A percentile compares a stretch with the other conserved stretches of the same genome.
phyloP scores from a whole-genome alignment of 2,113 vertebrate genomes.

The Desmodus rotundus region DNA sequence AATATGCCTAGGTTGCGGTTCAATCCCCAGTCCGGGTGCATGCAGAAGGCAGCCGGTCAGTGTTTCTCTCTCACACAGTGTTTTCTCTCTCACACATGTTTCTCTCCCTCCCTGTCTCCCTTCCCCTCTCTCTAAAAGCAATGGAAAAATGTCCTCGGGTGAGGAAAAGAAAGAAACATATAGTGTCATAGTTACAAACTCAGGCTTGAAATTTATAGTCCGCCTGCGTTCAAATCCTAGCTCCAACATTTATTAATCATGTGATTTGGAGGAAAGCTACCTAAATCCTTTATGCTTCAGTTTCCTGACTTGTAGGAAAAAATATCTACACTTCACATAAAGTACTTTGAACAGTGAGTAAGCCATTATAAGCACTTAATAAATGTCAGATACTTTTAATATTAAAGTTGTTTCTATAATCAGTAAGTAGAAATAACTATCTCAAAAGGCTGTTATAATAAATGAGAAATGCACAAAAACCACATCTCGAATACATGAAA shows the following conservation, averaged over 20 bases:
- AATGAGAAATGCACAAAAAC: slow-evolving; percentile 1
- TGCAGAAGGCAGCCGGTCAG: too few relatives aligned
- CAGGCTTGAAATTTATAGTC: not conserved
- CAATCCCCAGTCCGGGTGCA: too few relatives aligned
- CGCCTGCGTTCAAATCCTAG: not conserved
- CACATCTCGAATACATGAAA: not conserved
- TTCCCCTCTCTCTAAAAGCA: too few relatives aligned
- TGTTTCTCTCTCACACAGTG: too few relatives aligned
- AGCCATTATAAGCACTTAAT: not conserved
- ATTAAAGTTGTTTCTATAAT: slow-evolving; percentile 27
- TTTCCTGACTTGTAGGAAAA: not conserved
- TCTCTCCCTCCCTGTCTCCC: too few relatives aligned
- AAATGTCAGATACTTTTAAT: slow-evolving; percentile 11
- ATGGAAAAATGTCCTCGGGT: too few relatives aligned
- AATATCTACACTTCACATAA: not conserved
- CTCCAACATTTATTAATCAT: not conserved
- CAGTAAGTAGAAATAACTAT: not conserved
- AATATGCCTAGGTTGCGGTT: too few relatives aligned
- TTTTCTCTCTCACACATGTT: too few relatives aligned
- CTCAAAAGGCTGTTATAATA: not conserved
- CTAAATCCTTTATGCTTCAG: not conserved
- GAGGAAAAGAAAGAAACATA: not conserved
- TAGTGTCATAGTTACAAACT: not conserved
- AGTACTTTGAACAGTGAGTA: not conserved
- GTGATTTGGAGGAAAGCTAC: not conserved